Evolutionary conservation across 2,888 invertebrate species (phyloP), one percentile per base, ranked within the genome.

Genomic region (Trimorus sp.): DNA sequence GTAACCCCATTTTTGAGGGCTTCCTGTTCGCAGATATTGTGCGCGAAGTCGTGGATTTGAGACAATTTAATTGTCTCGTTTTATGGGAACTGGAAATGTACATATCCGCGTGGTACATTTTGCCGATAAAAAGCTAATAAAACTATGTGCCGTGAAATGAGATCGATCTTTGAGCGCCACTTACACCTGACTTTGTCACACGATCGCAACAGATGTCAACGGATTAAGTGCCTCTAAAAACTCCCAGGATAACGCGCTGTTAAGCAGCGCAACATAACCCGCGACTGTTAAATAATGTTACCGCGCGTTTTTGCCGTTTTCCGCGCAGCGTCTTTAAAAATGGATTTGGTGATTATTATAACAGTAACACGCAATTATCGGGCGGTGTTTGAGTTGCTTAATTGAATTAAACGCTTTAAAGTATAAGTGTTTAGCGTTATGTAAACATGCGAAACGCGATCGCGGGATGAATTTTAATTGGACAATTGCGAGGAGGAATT

Each of bases 201-300:
- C 54, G 56, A 69, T 76, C 54, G 76, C 54, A 76, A 62, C 76
- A 69, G 68, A 68, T 76, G 53, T 69, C 69, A 76, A 60, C 59
- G 54, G 68, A 56, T 69, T 68, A 48, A 53, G 48, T 60, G 45
- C 37, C 49, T 53, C 36, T 15, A 26, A 58, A 51, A 59, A 59
- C 42, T 59, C 11, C 8, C 26, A 15, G 60, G 45, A 53, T 60
- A 60, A 68, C 59, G 14, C 42, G 16, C 49, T 65, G 65, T 49
- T 59, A 65, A 63, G 62, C 48, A 37, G 26, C 48, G 42, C 14
- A 49, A 49, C 56, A 26, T 26, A 26, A 3, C 4, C 26, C 4
- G 26, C 26, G 26, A 26, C 26, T 26, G 26, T 26, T 26, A 26
- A 26, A 26, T 26, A 26, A 26, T 26, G 26, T 26, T 26, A 4